phyloP scores from a whole-genome alignment of 2,888 invertebrate species.

The Graphium colonna region DNA sequence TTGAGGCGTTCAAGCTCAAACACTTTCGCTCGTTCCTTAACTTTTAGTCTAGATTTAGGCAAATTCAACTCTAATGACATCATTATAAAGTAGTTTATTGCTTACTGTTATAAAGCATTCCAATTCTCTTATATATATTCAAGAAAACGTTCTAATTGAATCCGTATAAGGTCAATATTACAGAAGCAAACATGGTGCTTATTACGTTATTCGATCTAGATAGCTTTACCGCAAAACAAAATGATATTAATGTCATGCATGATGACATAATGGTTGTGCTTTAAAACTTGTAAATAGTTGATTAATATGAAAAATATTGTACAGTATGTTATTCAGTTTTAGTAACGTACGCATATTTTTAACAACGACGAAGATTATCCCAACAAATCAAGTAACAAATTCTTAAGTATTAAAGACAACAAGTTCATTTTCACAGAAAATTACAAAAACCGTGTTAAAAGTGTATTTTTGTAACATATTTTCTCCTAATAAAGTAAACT shows the following conservation, averaged over 20 bases:
- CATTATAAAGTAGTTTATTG: not conserved
- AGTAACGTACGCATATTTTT: no score
- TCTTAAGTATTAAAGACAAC: not conserved
- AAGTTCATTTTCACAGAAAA: no score
- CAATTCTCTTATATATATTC: conserved; percentile 1
- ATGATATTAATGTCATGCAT: conserved; percentile 1
- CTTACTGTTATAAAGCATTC: not conserved
- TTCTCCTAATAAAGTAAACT: no score
- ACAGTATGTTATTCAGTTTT: no score
- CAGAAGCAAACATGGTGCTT: not conserved
- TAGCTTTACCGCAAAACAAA: conserved; percentile 10
- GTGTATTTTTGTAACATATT: no score
- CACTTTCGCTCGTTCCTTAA: conserved; percentile 21
- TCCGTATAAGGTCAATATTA: not conserved
- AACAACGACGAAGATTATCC: no score
- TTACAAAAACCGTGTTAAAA: no score
- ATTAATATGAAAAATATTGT: no score
- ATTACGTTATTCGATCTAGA: conserved; percentile 20
- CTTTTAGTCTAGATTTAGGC: not conserved
- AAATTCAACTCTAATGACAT: conserved; percentile 1
- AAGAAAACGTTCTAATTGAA: conserved; percentile 4
- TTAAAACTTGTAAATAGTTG: no score
- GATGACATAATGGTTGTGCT: not conserved
- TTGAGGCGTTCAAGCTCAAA: conserved; percentile 13
- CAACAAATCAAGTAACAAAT: not conserved